Evolutionary conservation across 2,888 invertebrate genomes (phyloP).

Genomic region (Melipona bicolor): DNA sequence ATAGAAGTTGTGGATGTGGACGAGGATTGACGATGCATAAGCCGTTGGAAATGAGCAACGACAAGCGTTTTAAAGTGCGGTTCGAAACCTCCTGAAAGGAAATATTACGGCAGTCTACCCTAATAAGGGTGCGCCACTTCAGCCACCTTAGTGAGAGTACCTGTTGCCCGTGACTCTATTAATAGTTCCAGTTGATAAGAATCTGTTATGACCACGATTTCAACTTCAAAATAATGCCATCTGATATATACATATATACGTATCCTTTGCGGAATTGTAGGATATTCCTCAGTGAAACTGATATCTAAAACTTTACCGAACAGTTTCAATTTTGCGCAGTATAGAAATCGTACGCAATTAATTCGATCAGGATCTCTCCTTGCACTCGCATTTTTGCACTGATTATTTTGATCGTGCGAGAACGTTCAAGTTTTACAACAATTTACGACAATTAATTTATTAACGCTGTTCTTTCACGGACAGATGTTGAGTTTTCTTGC

Average conservation of each 20-base stretch:
- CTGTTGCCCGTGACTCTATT: slow-evolving; percentile 71
- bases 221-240: slow-evolving; percentile 22
- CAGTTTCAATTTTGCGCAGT: neutral
- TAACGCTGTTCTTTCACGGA: neutral
- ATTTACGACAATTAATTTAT: neutral
- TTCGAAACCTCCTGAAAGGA: slow-evolving; percentile 68
- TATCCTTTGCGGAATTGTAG: neutral
- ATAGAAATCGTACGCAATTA: neutral
- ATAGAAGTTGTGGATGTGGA: slow-evolving; percentile 46
- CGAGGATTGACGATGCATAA: slow-evolving; percentile 68
- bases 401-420: no score
- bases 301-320: neutral
- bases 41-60: slow-evolving; percentile 73
- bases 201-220: slow-evolving; percentile 54
- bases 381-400: neutral
- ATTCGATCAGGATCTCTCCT: neutral
- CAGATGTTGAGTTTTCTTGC: no score
- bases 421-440: neutral
- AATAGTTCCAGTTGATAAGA: slow-evolving; percentile 68
- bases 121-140: slow-evolving; percentile 67
- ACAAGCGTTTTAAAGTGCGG: slow-evolving; percentile 70
- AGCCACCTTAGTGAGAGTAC: slow-evolving; percentile 54
- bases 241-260: neutral
- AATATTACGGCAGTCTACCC: slow-evolving; percentile 65
- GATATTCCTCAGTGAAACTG: neutral